Evolutionary conservation across 2,888 invertebrate genomes (phyloP), one percentile per base, ranked within the genome.

Genomic region (Athalia rosae): DNA sequence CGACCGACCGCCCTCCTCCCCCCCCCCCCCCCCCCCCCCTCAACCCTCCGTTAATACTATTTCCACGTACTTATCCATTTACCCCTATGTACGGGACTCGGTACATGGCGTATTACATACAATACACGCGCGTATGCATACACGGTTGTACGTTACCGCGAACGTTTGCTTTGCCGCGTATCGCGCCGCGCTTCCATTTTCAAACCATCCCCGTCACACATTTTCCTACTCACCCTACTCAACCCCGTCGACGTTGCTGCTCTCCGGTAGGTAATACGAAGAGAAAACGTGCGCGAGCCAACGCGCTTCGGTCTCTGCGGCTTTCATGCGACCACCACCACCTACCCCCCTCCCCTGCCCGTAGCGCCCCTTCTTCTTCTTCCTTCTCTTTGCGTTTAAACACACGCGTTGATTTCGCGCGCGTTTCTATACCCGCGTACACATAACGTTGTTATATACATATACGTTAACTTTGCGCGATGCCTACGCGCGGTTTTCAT

Each of bases 101-200:
- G 28, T 28, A 28, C 28, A 28, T 28, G 28, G 28, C 28, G 28
- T 28, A 28, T 28, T 28, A 28, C 28, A 28, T 28, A 28, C n/a
- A n/a, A n/a, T n/a, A n/a, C n/a, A n/a, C n/a, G n/a, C n/a, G n/a
- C n/a, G n/a, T n/a, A n/a, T n/a, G n/a, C n/a, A n/a, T n/a, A n/a
- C 28, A 28, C 2, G 28, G 28, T 28, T 28, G 28, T 28, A 28
- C 78, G 77, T 76, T 77, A 80, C 79, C 74, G 78, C 78, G 80
- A 79, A 76, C 78, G 78, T 78, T 79, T 73, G 78, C 78, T 76
- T 71, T 62, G 58, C 73, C 76, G 59, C 76, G 71, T 47, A 78
- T 67, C 56, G n/a, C 62, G n/a, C 61, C 13, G n/a, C 50, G 11
- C 43, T 56, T 48, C 4, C 66, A 15, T 43, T 53, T 41, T 80